phyloP scores from a whole-genome alignment of 1,140 invertebrate genomes.

The Saxidomus purpurata region DNA sequence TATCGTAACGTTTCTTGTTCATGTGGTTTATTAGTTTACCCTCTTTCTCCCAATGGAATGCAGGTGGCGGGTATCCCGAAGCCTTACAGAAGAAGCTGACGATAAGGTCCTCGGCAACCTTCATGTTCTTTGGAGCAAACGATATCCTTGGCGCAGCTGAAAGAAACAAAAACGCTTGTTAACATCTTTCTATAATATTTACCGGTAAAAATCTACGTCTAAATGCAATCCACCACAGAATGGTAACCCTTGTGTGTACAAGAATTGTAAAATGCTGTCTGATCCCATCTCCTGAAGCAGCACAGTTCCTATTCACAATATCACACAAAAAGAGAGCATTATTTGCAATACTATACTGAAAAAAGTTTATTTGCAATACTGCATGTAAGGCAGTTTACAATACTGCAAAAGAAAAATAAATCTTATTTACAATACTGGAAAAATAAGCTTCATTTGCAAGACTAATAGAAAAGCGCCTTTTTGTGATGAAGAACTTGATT shows the following conservation, averaged over 20 bases:
- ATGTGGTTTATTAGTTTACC: constrained; percentile 91
- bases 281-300: neutral
- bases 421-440: too few relatives aligned
- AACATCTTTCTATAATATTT: neutral
- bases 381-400: neutral
- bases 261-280: neutral
- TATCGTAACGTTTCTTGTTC: constrained; percentile 87
- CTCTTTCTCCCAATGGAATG: constrained; percentile 96
- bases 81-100: constrained; percentile 98
- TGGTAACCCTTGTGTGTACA: constrained; percentile 29
- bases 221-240: constrained; percentile 38
- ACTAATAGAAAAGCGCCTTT: too few relatives aligned
- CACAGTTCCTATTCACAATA: neutral
- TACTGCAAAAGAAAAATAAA: too few relatives aligned
- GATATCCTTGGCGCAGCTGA: constrained; percentile 83
- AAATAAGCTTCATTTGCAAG: too few relatives aligned
- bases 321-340: neutral
- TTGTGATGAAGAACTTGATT: too few relatives aligned
- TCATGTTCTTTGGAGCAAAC: constrained; percentile 79
- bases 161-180: constrained; percentile 70
- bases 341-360: neutral
- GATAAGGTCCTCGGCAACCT: constrained; percentile 94
- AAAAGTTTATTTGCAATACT: neutral
- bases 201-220: too few relatives aligned
- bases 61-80: constrained; percentile 94